Evolutionary conservation across 2,888 invertebrate species (phyloP).

Genomic region (Idaea aversata): DNA sequence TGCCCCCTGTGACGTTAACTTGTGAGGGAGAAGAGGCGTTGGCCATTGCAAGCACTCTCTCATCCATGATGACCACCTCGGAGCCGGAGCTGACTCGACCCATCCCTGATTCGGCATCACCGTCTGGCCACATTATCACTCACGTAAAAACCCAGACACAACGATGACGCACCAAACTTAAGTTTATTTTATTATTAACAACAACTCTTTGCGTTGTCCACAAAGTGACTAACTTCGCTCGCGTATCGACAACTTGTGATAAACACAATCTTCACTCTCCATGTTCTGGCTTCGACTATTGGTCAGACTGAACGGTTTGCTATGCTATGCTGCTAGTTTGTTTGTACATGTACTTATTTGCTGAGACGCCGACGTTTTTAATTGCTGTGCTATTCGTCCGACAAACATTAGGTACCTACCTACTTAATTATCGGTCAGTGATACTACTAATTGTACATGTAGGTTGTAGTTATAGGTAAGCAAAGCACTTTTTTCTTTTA

Average conservation of each 20-base stretch:
- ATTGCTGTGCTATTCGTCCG: neutral
- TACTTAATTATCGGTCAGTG: too few species aligned
- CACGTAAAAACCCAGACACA: constrained; percentile 31
- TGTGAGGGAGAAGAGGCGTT: constrained; percentile 42
- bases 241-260: constrained; percentile 2
- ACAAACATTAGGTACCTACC: neutral
- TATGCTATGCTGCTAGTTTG: neutral
- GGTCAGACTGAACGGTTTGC: neutral
- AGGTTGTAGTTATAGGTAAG: too few species aligned
- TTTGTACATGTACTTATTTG: neutral
- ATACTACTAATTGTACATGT: too few species aligned
- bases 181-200: constrained; percentile 23
- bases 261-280: constrained; percentile 1
- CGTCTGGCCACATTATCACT: constrained; percentile 46
- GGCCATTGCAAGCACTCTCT: constrained; percentile 33
- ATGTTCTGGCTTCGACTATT: neutral
- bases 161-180: constrained; percentile 32
- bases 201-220: constrained; percentile 38
- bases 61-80: constrained; percentile 51
- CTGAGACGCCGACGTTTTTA: neutral
- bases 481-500: too few species aligned
- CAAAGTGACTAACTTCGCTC: constrained; percentile 44
- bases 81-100: constrained; percentile 38
- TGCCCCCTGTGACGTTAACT: constrained; percentile 57
- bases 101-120: constrained; percentile 30